Conservation (phyloP, 2,797 vertebrate species). For the Parauchenoglanis punctatus region DNA sequence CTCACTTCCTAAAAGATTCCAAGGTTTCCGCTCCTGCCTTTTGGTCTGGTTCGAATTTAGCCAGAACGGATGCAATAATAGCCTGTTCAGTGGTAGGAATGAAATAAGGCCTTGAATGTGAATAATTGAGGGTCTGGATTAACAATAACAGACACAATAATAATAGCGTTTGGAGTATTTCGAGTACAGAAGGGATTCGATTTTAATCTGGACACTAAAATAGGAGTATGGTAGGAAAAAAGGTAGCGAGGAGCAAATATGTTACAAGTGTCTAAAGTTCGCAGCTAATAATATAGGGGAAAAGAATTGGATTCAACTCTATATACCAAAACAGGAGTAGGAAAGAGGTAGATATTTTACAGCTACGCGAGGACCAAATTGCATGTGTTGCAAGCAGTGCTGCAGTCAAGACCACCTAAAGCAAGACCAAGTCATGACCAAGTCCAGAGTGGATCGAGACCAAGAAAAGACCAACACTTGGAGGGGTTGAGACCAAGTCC, state of each 20-base stretch:
- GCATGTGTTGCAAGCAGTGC: too few species aligned
- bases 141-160: slow-evolving; percentile 33
- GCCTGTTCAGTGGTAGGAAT: slow-evolving; percentile 7
- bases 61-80: slow-evolving; percentile 33
- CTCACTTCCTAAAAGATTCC: slow-evolving; percentile 27
- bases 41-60: slow-evolving; percentile 1
- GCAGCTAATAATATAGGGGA: too few species aligned
- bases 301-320: not conserved
- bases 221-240: not conserved
- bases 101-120: not conserved
- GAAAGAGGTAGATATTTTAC: not conserved
- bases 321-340: not conserved
- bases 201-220: not conserved
- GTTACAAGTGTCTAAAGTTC: not conserved
- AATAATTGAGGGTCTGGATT: slow-evolving; percentile 12
- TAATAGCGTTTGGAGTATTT: slow-evolving; percentile 27
- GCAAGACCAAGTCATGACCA: too few species aligned
- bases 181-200: slow-evolving; percentile 3
- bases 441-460: too few species aligned
- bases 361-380: not conserved
- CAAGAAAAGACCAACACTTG: too few species aligned
- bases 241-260: not conserved
- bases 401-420: too few species aligned
- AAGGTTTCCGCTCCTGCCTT: slow-evolving; percentile 24
- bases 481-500: too few species aligned